These are phyloP conservation scores for Callospermophilus lateralis DNA, from an alignment of 2,113 vertebrate species.

Conservation along the genomic window DNA sequence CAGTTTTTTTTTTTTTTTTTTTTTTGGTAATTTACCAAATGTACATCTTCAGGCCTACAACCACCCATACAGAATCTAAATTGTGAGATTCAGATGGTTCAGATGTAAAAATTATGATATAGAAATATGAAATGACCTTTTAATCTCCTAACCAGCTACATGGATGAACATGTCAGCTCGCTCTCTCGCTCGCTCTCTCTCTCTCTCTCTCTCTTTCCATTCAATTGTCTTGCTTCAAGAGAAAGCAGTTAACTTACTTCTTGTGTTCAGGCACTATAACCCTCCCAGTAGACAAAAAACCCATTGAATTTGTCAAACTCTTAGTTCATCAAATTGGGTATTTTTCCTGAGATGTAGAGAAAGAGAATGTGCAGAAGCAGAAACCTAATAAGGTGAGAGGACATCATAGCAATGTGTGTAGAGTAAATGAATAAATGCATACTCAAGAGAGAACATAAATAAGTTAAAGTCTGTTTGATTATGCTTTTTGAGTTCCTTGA, in stretches of 20 bases:
- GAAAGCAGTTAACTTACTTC: not conserved
- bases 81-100: not conserved
- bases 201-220: not conserved
- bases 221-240: not conserved
- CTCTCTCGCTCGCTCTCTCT: too few relatives aligned
- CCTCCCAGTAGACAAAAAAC: not conserved
- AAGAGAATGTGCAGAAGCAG: not conserved
- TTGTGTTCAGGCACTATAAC: not conserved
- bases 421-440: slow-evolving; percentile 8
- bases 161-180: not conserved
- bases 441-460: not conserved
- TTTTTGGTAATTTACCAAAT: not conserved
- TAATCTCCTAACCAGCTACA: not conserved
- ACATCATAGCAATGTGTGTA: not conserved
- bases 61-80: slow-evolving; percentile 3
- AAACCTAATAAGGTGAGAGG: not conserved
- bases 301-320: not conserved
- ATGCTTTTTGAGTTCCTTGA: slow-evolving; percentile 24
- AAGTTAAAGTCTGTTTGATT: not conserved
- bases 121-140: not conserved
- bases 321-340: not conserved
- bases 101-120: not conserved
- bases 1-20: not conserved
- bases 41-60: not conserved
- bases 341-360: not conserved